Conservation (phyloP, 2,113 vertebrate species). For the Antigone vipio region DNA sequence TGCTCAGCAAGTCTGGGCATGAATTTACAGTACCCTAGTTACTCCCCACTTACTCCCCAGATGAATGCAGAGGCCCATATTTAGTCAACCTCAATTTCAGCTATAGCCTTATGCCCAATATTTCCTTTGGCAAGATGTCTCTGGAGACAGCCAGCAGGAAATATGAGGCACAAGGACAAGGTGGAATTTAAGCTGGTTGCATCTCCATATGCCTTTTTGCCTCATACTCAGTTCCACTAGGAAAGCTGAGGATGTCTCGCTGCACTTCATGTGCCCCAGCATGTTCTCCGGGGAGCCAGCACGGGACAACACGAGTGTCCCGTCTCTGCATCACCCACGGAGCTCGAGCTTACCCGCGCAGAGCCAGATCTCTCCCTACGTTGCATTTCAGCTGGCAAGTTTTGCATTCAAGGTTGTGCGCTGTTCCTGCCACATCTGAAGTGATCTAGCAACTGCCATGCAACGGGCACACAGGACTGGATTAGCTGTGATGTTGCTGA, state of each 20-base stretch:
- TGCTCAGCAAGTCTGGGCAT: not conserved
- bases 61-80: not conserved
- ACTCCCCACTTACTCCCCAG: not conserved
- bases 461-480: not conserved
- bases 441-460: not conserved
- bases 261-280: not conserved
- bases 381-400: not conserved
- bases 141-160: not conserved
- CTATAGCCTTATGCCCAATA: not conserved
- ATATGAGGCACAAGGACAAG: not conserved
- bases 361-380: not conserved
- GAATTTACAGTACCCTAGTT: not conserved
- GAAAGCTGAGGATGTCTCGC: not conserved
- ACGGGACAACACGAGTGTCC: fast-evolving
- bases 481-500: not conserved
- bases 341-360: fast-evolving
- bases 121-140: not conserved
- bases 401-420: not conserved
- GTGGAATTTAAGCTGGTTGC: not conserved
- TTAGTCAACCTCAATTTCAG: not conserved
- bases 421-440: not conserved
- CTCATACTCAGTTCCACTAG: not conserved
- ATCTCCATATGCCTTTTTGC: not conserved
- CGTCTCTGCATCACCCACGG: not conserved
- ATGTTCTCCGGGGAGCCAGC: fast-evolving